Evolutionary conservation across 2,113 vertebrate species (phyloP).

Genomic region (Serilophus lunatus): DNA sequence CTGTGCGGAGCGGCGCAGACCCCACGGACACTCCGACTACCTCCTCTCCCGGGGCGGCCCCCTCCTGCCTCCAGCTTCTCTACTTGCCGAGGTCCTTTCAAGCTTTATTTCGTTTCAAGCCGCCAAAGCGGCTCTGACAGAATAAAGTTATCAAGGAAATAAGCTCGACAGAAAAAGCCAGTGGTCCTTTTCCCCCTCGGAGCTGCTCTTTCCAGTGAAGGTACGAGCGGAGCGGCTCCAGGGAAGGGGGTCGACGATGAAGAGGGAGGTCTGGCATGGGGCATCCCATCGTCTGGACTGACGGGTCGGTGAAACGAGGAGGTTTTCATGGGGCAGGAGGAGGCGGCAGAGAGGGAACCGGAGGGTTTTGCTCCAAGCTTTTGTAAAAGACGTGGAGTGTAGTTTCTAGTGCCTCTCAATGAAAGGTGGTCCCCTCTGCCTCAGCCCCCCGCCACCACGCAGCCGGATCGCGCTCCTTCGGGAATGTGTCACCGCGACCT

Average conservation of each 20-base stretch:
- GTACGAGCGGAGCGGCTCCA: not conserved
- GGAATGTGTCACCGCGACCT: not conserved
- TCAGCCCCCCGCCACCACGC: not conserved
- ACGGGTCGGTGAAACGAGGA: not conserved
- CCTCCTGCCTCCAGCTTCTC: not conserved
- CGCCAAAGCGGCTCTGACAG: not conserved
- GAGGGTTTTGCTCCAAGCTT: not conserved
- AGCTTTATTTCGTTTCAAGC: not conserved
- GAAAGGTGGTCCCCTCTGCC: not conserved
- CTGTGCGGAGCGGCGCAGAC: not conserved
- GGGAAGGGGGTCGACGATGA: not conserved
- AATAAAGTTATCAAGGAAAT: not conserved
- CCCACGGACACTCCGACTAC: not conserved
- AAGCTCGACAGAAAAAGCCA: not conserved
- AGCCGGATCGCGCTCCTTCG: not conserved
- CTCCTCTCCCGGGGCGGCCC: not conserved
- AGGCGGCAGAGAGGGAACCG: not conserved
- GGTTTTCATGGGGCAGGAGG: not conserved
- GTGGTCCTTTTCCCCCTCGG: fast-evolving
- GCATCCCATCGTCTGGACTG: not conserved
- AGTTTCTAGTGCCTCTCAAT: fast-evolving
- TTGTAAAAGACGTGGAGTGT: not conserved
- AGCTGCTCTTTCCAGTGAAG: not conserved
- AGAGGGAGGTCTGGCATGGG: not conserved
- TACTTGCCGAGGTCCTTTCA: not conserved